A percentile compares a stretch with the other conserved stretches of the same genome.
Conservation (phyloP, 1,140 invertebrate species). For the Coenobita brevimanus region DNA sequence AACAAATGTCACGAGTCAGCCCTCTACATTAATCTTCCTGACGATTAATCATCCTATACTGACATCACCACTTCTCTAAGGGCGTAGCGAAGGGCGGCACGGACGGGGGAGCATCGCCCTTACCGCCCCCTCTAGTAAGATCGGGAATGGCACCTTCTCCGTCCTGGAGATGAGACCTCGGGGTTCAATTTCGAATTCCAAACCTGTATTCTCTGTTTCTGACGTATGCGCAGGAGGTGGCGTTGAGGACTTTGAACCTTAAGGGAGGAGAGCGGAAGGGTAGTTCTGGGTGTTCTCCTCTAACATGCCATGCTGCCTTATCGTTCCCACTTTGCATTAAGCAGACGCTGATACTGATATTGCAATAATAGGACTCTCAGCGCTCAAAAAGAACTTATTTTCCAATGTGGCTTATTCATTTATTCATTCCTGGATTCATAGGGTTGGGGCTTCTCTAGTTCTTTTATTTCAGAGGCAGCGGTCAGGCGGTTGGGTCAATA, state of each 20-base stretch:
- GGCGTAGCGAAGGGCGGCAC: not conserved
- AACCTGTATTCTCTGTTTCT: constrained; percentile 9
- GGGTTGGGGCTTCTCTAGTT: not conserved
- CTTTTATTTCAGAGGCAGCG: not conserved
- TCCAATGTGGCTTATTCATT: constrained; percentile 55
- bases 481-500: not conserved
- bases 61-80: constrained; percentile 35
- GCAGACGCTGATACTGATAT: constrained; percentile 64
- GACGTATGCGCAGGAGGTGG: not conserved
- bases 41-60: constrained; percentile 61
- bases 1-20: constrained; percentile 64
- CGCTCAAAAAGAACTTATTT: constrained; percentile 61
- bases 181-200: constrained; percentile 44
- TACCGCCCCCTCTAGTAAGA: constrained; percentile 7
- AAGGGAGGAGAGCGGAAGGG: not conserved
- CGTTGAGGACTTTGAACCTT: not conserved
- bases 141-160: constrained; percentile 5
- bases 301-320: not conserved
- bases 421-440: constrained; percentile 48
- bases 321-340: constrained; percentile 56
- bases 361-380: constrained; percentile 64
- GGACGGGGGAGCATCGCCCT: not conserved
- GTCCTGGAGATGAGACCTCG: constrained; percentile 13
- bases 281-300: not conserved
- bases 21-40: constrained; percentile 61